Conservation (phyloP, 2,888 invertebrate species). For the Sinohyriopsis cumingii region DNA sequence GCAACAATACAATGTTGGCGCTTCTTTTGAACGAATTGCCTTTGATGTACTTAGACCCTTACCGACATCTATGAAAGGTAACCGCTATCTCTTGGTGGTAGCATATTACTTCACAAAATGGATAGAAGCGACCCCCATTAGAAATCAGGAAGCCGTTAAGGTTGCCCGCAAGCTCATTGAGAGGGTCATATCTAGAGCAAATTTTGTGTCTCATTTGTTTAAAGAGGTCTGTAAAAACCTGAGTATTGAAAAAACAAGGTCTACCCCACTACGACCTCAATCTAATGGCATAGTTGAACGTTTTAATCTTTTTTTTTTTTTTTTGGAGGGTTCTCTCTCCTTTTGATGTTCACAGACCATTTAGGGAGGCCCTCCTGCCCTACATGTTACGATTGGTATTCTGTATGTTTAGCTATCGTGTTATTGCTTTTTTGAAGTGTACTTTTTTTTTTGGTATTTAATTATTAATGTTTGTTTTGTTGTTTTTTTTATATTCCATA, state of each 20-base stretch:
- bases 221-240: conserved; percentile 13
- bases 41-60: conserved; percentile 13
- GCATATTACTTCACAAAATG: conserved; percentile 17
- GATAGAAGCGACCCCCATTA: conserved; percentile 13
- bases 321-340: no score
- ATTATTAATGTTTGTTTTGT: no score
- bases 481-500: no score
- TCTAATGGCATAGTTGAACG: conserved; percentile 23
- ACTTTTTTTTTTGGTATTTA: no score
- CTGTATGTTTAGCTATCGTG: no score
- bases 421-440: no score
- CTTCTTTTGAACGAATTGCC: conserved; percentile 7
- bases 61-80: conserved; percentile 9
- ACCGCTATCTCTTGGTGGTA: conserved; percentile 13
- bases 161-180: conserved; percentile 12
- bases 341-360: no score
- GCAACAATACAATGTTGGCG: conserved; percentile 3
- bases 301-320: no score
- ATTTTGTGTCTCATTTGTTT: conserved; percentile 15
- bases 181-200: conserved; percentile 11
- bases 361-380: no score
- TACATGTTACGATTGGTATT: no score
- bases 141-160: conserved; percentile 8
- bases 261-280: conserved; percentile 17
- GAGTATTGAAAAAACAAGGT: conserved; percentile 20